These are phyloP conservation scores for Drosophila sp. DNA, from an alignment of 1,140 invertebrate genomes.

Conservation along the genomic window DNA sequence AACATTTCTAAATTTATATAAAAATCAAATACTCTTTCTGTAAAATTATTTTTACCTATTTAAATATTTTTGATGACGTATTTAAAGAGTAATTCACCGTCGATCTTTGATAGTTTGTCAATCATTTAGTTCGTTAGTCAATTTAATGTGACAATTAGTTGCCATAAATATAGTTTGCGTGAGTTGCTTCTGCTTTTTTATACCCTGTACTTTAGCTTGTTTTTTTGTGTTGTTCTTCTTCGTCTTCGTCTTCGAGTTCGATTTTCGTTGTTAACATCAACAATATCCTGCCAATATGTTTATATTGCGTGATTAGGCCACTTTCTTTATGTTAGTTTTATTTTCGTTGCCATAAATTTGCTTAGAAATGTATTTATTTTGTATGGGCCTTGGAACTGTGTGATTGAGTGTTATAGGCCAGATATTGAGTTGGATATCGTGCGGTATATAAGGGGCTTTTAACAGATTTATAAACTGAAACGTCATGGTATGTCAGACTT, in stretches of 20 bases:
- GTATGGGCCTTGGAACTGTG: not conserved
- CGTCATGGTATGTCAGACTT: slow-evolving; percentile 44
- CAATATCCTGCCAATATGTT: slow-evolving; percentile 28
- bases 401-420: slow-evolving; percentile 33
- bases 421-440: slow-evolving; percentile 21
- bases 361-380: slow-evolving; percentile 36
- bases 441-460: slow-evolving; percentile 15
- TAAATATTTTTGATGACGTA: not conserved
- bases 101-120: not conserved
- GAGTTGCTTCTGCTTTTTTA: not conserved
- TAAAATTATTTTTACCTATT: too few relatives aligned
- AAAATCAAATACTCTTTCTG: too few relatives aligned
- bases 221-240: slow-evolving; percentile 3
- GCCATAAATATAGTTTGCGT: slow-evolving; percentile 46
- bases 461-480: slow-evolving; percentile 44
- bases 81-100: not conserved
- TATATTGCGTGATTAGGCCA: slow-evolving; percentile 49
- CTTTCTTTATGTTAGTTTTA: slow-evolving; percentile 22
- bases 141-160: slow-evolving; percentile 50
- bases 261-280: slow-evolving; percentile 42
- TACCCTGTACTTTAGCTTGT: slow-evolving; percentile 2
- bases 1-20: too few relatives aligned
- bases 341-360: slow-evolving; percentile 29
- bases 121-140: slow-evolving; percentile 20
- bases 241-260: not conserved